These are phyloP conservation scores for Eptatretus burgeri DNA, from an alignment of 2,113 vertebrate genomes.

Conservation along the genomic window DNA sequence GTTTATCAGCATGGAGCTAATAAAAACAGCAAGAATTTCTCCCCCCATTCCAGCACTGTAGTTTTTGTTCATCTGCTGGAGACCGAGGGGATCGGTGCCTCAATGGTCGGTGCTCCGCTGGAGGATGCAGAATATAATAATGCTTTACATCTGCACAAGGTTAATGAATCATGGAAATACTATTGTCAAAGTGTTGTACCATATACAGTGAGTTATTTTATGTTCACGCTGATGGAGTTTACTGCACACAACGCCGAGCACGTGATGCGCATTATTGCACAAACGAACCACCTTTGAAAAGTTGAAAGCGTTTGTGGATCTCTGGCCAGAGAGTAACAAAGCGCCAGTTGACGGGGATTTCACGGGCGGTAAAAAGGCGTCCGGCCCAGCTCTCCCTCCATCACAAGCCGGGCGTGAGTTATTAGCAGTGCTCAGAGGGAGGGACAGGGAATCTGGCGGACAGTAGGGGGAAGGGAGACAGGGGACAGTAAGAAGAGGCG, in stretches of 20 bases:
- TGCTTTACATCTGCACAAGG: too few relatives aligned
- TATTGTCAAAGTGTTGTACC: too few relatives aligned
- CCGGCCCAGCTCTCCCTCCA: too few relatives aligned
- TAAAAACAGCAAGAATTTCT: background rate
- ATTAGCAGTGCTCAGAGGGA: too few relatives aligned
- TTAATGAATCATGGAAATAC: too few relatives aligned
- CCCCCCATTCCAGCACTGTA: background rate
- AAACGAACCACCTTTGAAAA: background rate
- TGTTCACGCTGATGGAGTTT: too few relatives aligned
- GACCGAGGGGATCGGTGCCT: background rate
- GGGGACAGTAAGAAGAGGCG: background rate
- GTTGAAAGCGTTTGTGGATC: too few relatives aligned
- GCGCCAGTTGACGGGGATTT: too few relatives aligned
- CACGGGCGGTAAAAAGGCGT: too few relatives aligned
- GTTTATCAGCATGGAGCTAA: background rate
- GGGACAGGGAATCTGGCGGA: background rate
- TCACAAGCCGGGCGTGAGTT: too few relatives aligned
- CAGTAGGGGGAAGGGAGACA: background rate
- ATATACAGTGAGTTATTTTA: too few relatives aligned
- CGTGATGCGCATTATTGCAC: background rate
- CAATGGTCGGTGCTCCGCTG: background rate
- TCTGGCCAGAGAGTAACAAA: too few relatives aligned
- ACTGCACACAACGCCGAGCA: background rate
- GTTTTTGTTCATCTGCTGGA: background rate
- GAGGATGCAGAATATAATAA: background rate